These are phyloP conservation scores for Helobdella robusta DNA, from an alignment of 2,888 invertebrate species.

Conservation along the genomic window DNA sequence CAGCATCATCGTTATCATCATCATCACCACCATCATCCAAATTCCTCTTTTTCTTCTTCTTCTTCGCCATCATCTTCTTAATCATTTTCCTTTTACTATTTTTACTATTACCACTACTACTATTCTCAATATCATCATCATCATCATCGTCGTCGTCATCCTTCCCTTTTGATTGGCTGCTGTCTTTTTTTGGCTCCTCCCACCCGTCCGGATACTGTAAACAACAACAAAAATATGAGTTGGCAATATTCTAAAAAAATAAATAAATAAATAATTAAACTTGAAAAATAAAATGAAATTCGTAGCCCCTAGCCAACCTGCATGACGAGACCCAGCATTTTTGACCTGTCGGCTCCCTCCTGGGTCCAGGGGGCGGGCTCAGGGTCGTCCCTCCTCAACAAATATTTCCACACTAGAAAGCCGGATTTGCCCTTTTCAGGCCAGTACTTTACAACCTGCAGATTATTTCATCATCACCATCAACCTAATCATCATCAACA, in stretches of 20 bases:
- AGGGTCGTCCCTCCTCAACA: constrained; percentile 67
- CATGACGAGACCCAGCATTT: constrained; percentile 50
- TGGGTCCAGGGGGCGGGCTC: constrained; percentile 69
- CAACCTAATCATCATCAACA: no score
- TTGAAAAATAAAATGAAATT: no score
- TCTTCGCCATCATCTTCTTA: background rate
- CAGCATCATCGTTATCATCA: no score
- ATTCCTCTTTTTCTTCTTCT: constrained; percentile 18
- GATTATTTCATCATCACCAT: no score
- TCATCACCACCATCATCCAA: no score
- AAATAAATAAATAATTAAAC: background rate
- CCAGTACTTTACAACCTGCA: constrained; percentile 69
- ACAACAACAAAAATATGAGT: constrained; percentile 28
- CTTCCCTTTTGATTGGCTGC: background rate
- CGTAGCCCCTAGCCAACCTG: constrained; percentile 28
- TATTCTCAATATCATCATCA: background rate
- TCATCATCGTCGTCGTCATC: constrained; percentile 25
- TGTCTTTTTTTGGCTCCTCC: constrained; percentile 50
- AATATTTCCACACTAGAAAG: constrained; percentile 69
- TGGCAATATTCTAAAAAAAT: background rate
- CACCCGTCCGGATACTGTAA: constrained; percentile 70
- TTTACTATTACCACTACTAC: no score
- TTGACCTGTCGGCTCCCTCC: constrained; percentile 56
- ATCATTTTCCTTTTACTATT: background rate
- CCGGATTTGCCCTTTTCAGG: constrained; percentile 68